phyloP scores from a whole-genome alignment of 2,797 vertebrate genomes.

The Tiaroga cobitis region DNA sequence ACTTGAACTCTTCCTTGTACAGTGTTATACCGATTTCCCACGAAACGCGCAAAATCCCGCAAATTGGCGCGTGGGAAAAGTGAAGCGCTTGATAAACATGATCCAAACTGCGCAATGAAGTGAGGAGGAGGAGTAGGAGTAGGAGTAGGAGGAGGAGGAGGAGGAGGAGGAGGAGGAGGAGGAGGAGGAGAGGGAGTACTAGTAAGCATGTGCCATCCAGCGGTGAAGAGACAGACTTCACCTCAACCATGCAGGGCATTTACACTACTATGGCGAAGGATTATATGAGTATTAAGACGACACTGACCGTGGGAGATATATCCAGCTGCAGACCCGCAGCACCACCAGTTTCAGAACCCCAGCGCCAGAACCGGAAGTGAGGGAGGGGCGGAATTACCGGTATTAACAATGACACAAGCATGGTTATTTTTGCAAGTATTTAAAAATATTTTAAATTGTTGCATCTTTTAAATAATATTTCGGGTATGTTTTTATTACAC shows the following conservation, averaged over 20 bases:
- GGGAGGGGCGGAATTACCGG: too few relatives aligned
- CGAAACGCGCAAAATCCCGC: neutral
- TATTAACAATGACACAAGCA: too few relatives aligned
- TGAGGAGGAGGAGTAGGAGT: neutral
- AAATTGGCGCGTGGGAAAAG: slow-evolving; percentile 8
- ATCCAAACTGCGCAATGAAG: slow-evolving; percentile 39
- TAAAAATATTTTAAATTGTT: too few relatives aligned
- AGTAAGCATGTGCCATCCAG: slow-evolving; percentile 13
- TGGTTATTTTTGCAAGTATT: too few relatives aligned
- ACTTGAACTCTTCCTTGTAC: neutral
- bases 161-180: neutral
- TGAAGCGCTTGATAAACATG: slow-evolving; percentile 10
- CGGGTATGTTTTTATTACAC: too few relatives aligned
- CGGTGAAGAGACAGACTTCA: slow-evolving; percentile 13
- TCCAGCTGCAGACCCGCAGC: too few relatives aligned
- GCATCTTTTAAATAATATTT: too few relatives aligned
- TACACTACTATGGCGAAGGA: neutral
- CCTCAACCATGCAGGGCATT: neutral
- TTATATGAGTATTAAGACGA: neutral
- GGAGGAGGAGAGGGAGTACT: too few relatives aligned
- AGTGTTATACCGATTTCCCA: neutral
- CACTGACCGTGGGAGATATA: neutral
- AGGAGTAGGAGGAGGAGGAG: neutral
- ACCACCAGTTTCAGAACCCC: too few relatives aligned
- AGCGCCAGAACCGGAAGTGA: too few relatives aligned